Base-by-base conservation (phyloP, 1,140 invertebrate genomes). In the Neomicropteryx cornuta region DNA sequence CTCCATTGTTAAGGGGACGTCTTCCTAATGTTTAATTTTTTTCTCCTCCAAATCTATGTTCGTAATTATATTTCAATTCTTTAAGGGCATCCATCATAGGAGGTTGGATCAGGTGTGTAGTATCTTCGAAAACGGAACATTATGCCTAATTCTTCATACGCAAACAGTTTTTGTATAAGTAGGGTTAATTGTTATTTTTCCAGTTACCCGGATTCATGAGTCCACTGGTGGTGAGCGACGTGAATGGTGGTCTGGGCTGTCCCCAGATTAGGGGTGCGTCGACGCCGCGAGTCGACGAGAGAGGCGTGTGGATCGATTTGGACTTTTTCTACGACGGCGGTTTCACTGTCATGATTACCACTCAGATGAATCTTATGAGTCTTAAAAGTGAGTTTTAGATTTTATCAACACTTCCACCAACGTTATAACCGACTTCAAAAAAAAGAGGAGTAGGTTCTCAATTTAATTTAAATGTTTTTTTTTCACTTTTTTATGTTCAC, bases 321-420 rank as follows among this genome's bases (percentile, higher is more conserved):
- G 86, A 95, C 54, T 62, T 98, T 28, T 78, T 77, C 6, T 97
- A 97, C 62, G 79, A 85, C 48, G 95, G 95, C 21, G 76, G 79
- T 33, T 77, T 90, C 19, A 76, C 81, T 38, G 84, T 97, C 70
- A 91, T 86, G 2, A 76, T 98, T n/a, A 87, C 92, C 52, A 97
- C 94, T 0, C 92, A 95, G 58, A 63, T 97, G 18, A 97, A 98
- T 68, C 68, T 98, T 23, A 79, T 97, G 76, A 93, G 90, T 54
- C 67, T 97, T 5, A 80, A 77, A 42, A 63, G n/a, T n/a, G n/a
- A n/a, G n/a, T n/a, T n/a, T n/a, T n/a, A n/a, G n/a, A n/a, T n/a
- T n/a, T n/a, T n/a, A n/a, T n/a, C n/a, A n/a, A n/a, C n/a, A n/a
- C n/a, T 54, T 36, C 51, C 49, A 29, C n/a, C n/a, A n/a, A 38